A percentile compares a stretch with the other conserved stretches of the same genome.
These are phyloP conservation scores for Stegana nigrithorax DNA, from an alignment of 2,888 invertebrate species.

Conservation along the genomic window DNA sequence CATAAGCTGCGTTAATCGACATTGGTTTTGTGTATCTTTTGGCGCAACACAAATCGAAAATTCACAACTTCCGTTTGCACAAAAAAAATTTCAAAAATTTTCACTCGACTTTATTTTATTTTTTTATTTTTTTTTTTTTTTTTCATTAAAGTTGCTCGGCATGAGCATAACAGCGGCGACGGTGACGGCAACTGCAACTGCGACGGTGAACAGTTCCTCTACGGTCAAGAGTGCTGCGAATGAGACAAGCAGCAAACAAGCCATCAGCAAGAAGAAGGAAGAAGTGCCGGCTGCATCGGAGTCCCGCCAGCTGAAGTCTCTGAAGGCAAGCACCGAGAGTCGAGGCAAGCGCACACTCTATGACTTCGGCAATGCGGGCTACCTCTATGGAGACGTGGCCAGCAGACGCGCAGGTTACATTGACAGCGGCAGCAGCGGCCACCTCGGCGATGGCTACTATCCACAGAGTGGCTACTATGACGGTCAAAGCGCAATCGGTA, in stretches of 20 bases:
- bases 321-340: conserved; percentile 47
- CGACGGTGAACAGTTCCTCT: background rate
- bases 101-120: background rate
- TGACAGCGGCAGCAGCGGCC: conserved; percentile 37
- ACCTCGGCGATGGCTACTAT: no score
- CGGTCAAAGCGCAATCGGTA: conserved; percentile 61
- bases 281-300: conserved; percentile 21
- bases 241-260: conserved; percentile 33
- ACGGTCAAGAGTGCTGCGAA: conserved; percentile 18
- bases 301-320: conserved; percentile 38
- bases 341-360: conserved; percentile 66
- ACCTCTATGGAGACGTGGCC: conserved; percentile 56
- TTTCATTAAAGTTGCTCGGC: conserved; percentile 53
- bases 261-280: conserved; percentile 28
- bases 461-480: conserved; percentile 58
- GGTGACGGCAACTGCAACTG: conserved; percentile 26
- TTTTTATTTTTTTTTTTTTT: conserved; percentile 6
- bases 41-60: no score
- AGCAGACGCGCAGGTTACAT: conserved; percentile 58
- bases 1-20: no score
- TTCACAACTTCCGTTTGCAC: no score
- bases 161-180: conserved; percentile 49
- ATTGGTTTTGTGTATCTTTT: no score
- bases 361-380: conserved; percentile 62
- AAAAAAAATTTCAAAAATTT: background rate